These are phyloP conservation scores for Pelobates fuscus DNA, from an alignment of 2,113 vertebrate genomes.

Conservation along the genomic window DNA sequence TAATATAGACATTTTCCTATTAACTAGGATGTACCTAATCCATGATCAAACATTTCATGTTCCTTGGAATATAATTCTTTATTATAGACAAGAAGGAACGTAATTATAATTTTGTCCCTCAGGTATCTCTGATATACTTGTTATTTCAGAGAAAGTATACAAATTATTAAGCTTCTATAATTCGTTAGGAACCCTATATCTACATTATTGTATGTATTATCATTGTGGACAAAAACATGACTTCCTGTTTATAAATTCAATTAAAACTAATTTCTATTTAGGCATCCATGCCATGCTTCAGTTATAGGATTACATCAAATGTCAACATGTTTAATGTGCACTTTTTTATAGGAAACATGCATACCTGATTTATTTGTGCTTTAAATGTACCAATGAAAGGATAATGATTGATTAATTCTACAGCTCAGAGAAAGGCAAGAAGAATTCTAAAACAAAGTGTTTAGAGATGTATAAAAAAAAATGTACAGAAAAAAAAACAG, in stretches of 20 bases:
- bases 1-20: too few species aligned
- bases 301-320: neutral
- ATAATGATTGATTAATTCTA: neutral
- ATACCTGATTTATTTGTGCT: neutral
- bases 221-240: neutral
- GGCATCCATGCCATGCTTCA: neutral
- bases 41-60: too few species aligned
- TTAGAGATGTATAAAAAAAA: too few species aligned
- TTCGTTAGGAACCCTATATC: neutral
- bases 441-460: too few species aligned
- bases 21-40: too few species aligned
- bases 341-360: neutral
- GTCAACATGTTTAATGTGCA: neutral
- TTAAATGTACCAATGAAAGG: neutral
- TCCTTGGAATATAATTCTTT: too few species aligned
- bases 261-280: conserved; percentile 8
- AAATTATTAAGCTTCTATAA: neutral
- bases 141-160: neutral
- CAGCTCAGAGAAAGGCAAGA: neutral
- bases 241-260: neutral
- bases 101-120: too few species aligned
- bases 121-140: neutral
- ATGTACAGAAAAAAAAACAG: too few species aligned
- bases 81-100: too few species aligned
- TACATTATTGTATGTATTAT: neutral